Evolutionary conservation across 1,140 invertebrate genomes (phyloP).

Genomic region (Thaumatotibia leucotreta): DNA sequence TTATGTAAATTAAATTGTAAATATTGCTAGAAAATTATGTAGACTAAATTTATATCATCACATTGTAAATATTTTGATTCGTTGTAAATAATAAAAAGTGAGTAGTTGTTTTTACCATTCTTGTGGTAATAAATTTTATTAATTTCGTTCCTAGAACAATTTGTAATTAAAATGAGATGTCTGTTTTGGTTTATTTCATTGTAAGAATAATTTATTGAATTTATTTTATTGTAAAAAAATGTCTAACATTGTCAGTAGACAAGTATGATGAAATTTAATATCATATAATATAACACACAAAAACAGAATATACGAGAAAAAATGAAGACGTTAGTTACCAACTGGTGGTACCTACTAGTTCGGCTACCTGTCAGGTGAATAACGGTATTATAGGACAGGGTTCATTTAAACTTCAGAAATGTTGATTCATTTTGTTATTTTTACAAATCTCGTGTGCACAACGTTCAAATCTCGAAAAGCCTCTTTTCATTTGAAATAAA

Average conservation of each 20-base stretch:
- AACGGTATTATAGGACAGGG: too few species aligned
- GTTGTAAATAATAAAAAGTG: conserved; percentile 49
- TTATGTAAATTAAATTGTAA: conserved; percentile 12
- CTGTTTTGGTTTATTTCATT: neutral
- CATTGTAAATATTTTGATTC: conserved; percentile 60
- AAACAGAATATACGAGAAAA: too few species aligned
- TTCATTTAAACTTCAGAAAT: too few species aligned
- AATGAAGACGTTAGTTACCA: too few species aligned
- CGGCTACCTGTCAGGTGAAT: too few species aligned
- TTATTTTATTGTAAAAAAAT: neutral
- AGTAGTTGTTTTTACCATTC: conserved; percentile 44
- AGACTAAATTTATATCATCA: conserved; percentile 40
- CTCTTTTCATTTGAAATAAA: too few species aligned
- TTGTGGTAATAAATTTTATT: conserved; percentile 47
- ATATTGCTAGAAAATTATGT: neutral
- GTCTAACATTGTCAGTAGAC: neutral
- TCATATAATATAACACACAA: too few species aligned
- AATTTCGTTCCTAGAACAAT: conserved; percentile 61
- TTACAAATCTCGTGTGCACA: too few species aligned
- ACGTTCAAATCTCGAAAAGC: too few species aligned
- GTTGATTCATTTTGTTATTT: too few species aligned
- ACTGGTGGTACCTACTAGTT: too few species aligned
- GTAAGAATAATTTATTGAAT: neutral
- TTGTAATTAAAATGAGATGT: conserved; percentile 15
- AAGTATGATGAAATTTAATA: too few species aligned